Evolutionary conservation across 2,797 vertebrate genomes (phyloP).

Genomic region (Poecile montanus): DNA sequence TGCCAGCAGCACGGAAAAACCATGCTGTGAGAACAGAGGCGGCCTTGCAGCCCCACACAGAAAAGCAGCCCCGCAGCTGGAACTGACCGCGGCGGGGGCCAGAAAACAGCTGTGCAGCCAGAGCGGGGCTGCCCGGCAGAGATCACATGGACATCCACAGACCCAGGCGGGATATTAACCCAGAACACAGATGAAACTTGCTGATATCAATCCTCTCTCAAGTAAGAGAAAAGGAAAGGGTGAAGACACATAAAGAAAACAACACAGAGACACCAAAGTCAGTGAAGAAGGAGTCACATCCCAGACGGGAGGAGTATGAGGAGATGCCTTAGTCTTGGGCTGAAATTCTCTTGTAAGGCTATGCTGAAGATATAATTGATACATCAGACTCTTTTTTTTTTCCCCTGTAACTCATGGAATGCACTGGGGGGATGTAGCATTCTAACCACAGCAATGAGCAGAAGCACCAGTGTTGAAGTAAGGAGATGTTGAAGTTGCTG

Average conservation of each 20-base stretch:
- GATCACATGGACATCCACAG: too few relatives aligned
- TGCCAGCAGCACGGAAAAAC: fast-evolving
- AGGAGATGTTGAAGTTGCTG: neutral
- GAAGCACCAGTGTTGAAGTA: neutral
- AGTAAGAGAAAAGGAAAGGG: neutral
- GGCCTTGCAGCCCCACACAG: fast-evolving
- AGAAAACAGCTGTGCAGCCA: neutral
- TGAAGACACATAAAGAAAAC: neutral
- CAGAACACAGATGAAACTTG: neutral
- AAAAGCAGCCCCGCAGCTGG: neutral
- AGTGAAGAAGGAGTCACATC: neutral
- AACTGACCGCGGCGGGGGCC: fast-evolving
- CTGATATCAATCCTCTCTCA: too few relatives aligned
- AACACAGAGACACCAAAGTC: fast-evolving
- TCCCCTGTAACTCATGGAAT: neutral
- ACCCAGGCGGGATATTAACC: neutral
- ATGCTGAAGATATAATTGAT: neutral
- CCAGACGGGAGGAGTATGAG: neutral
- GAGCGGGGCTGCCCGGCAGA: fast-evolving
- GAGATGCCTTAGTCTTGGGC: neutral
- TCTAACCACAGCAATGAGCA: neutral
- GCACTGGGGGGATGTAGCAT: neutral
- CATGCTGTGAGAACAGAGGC: too few relatives aligned
- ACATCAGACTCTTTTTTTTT: neutral
- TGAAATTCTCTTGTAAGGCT: neutral